Evolutionary conservation across 1,140 invertebrate species (phyloP), one percentile per base, ranked within the genome.

Genomic region (Halyomorpha halys): DNA sequence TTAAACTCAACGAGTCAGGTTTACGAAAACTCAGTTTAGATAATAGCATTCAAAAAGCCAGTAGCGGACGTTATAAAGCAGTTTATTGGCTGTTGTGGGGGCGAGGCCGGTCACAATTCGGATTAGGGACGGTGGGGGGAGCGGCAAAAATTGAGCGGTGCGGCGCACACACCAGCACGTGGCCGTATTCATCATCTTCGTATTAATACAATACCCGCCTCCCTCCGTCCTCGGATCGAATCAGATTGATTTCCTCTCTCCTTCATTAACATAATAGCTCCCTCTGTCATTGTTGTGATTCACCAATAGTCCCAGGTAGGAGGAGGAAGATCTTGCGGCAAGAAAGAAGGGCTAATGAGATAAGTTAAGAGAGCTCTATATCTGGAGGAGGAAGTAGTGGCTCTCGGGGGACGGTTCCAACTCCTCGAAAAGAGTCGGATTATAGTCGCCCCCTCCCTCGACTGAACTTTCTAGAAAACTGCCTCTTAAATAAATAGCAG

Each of bases 361-460:
- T 19, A 49, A 49, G 47, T 21, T 49, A 49, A 49, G 59, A 61
- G 44, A 49, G 44, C 53, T 23, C n/a, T 34, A 51, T 16, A 53
- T 19, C 25, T 25, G 25, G 47, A n/a, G 23, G 19, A 8, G 62
- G 44, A 14, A 16, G 54, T 44, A 30, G 27, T 54, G 18, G 18
- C 44, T 16, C 53, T 21, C n/a, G 16, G 19, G 51, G 61, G 61
- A 14, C 61, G 16, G 11, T 27, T 15, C 19, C 25, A 21, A 21
- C 44, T 39, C 59, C 44, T 39, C 59, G 49, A 65, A 45, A 63
- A 61, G 44, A 53, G 66, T 59, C 56, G 67, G 49, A 62, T 56
- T 66, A 21, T 39, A 30, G 27, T 30, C 59, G 13, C 65, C 23
- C 49, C 44, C 62, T 45, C 44, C 62, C 44, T 27, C 34, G 13